Evolutionary conservation across 2,888 invertebrate species (phyloP).

Genomic region (Epistrophe grossulariae): DNA sequence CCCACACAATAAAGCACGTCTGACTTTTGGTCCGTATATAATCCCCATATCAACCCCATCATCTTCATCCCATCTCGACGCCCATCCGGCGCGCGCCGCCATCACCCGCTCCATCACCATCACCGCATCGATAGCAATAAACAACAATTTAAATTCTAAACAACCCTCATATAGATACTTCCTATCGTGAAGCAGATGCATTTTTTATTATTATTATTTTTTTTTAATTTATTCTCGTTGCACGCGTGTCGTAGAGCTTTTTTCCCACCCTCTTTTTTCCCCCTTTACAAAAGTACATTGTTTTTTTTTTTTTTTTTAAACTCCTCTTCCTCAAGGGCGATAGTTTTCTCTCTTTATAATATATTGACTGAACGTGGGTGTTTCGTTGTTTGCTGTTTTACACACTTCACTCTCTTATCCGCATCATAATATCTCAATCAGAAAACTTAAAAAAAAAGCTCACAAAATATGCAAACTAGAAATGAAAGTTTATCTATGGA

Average conservation of each 20-base stretch:
- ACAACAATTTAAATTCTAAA: slow-evolving; percentile 51
- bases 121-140: slow-evolving; percentile 8
- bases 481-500: slow-evolving; percentile 55
- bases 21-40: not conserved
- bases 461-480: slow-evolving; percentile 41
- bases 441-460: slow-evolving; percentile 49
- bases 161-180: slow-evolving; percentile 63
- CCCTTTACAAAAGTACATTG: slow-evolving; percentile 19
- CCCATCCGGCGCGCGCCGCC: not conserved
- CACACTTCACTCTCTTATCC: slow-evolving; percentile 31
- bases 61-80: not conserved
- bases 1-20: slow-evolving; percentile 35
- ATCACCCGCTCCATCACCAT: not conserved
- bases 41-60: not conserved
- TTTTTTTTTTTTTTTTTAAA: not conserved
- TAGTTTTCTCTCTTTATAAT: slow-evolving; percentile 42
- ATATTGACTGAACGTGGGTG: slow-evolving; percentile 48
- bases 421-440: not conserved
- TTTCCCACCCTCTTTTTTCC: slow-evolving; percentile 25
- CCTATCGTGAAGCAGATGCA: slow-evolving; percentile 52
- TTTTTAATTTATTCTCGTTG: slow-evolving; percentile 43
- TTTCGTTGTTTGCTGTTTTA: slow-evolving; percentile 26
- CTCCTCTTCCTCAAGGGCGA: slow-evolving; percentile 35
- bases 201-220: slow-evolving; percentile 17
- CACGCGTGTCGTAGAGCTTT: slow-evolving; percentile 71